These are phyloP conservation scores for Ennomos fuscantarius DNA, from an alignment of 2,888 invertebrate species.

Conservation along the genomic window DNA sequence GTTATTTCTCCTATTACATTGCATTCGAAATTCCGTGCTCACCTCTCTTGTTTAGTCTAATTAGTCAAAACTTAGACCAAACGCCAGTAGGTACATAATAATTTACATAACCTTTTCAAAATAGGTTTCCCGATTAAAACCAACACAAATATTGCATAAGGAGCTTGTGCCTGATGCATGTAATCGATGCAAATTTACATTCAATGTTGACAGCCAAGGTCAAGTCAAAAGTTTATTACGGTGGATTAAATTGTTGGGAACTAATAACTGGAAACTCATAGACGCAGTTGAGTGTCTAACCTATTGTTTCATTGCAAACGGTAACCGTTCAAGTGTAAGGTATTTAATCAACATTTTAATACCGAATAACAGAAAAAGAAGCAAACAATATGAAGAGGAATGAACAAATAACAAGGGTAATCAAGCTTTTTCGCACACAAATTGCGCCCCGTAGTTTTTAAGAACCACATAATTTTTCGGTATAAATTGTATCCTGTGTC, in stretches of 20 bases:
- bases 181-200: conserved; percentile 58
- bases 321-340: conserved; percentile 11
- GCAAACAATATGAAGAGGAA: conserved; percentile 3
- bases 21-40: no score
- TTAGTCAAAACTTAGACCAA: no score
- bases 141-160: conserved; percentile 34
- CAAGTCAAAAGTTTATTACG: conserved; percentile 43
- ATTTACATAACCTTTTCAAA: conserved; percentile 28
- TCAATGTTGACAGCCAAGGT: conserved; percentile 61
- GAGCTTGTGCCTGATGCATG: conserved; percentile 40
- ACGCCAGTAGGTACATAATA: no score
- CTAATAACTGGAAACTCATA: conserved; percentile 15
- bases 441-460: no score
- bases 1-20: no score
- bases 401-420: no score
- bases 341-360: background rate
- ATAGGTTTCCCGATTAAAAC: conserved; percentile 32
- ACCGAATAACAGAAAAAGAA: conserved; percentile 9
- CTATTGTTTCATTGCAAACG: conserved; percentile 18
- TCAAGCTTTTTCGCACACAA: no score
- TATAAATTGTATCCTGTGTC: no score
- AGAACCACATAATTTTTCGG: no score
- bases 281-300: conserved; percentile 29
- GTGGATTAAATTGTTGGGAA: conserved; percentile 1
- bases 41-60: no score